These are phyloP conservation scores for Ceraclea dissimilis DNA, from an alignment of 2,888 invertebrate species.

Conservation along the genomic window DNA sequence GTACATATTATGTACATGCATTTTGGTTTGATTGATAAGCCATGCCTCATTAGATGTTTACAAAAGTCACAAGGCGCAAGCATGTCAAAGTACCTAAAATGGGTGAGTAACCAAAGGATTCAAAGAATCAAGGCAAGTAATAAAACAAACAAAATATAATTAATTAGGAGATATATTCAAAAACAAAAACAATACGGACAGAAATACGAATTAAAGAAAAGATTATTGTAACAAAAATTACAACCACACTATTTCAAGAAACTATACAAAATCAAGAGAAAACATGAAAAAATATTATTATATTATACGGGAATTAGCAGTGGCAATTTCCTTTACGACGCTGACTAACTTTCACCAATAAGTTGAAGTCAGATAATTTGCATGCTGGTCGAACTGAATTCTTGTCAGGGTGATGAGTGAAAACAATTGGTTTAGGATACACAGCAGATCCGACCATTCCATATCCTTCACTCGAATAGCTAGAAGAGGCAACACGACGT, in stretches of 20 bases:
- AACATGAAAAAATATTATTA: too few relatives aligned
- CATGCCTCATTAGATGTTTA: too few relatives aligned
- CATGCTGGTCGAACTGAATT: constrained; percentile 12
- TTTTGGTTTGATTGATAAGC: too few relatives aligned
- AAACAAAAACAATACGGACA: neutral
- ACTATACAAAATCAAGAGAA: too few relatives aligned
- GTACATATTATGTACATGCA: too few relatives aligned
- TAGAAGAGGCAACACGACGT: neutral
- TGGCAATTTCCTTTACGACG: neutral
- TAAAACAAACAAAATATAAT: neutral
- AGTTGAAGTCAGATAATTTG: constrained; percentile 16
- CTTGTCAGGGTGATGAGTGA: constrained; percentile 12
- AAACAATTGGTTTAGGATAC: neutral
- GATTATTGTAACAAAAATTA: too few relatives aligned
- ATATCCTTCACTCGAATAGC: neutral
- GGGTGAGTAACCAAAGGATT: too few relatives aligned
- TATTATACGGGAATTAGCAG: too few relatives aligned
- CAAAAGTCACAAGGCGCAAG: too few relatives aligned
- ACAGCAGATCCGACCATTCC: neutral
- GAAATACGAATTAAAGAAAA: neutral
- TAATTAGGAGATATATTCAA: neutral
- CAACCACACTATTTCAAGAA: constrained; percentile 6
- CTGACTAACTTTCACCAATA: constrained; percentile 21
- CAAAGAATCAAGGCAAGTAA: too few relatives aligned
- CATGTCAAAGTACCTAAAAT: too few relatives aligned